Conservation (phyloP, 2,888 invertebrate species). For the Abrostola triplasia region DNA sequence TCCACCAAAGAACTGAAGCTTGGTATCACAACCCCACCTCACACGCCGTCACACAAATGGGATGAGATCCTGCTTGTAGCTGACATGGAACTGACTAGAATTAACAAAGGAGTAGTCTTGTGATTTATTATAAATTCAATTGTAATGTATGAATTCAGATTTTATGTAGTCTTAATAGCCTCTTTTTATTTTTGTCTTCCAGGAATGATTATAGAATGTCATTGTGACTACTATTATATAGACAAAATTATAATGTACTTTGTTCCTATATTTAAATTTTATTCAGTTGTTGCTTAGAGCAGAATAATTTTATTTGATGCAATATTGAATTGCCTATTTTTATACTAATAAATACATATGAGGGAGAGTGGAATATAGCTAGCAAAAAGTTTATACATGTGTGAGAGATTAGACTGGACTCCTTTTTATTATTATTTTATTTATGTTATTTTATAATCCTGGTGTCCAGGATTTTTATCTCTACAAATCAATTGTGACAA, state of each 20-base stretch:
- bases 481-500: slow-evolving; percentile 47
- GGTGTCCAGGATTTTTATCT: slow-evolving; percentile 32
- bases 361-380: slow-evolving; percentile 38
- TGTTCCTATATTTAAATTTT: slow-evolving; percentile 79
- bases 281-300: slow-evolving; percentile 75
- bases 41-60: slow-evolving; percentile 86
- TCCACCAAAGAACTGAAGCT: slow-evolving; percentile 75
- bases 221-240: slow-evolving; percentile 51
- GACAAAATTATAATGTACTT: slow-evolving; percentile 63
- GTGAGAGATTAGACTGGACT: slow-evolving; percentile 62
- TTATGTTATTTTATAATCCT: slow-evolving; percentile 40
- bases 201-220: slow-evolving; percentile 64
- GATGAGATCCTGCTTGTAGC: slow-evolving; percentile 88
- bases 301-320: slow-evolving; percentile 60
- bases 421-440: slow-evolving; percentile 50
- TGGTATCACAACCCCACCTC: slow-evolving; percentile 79
- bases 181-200: slow-evolving; percentile 78
- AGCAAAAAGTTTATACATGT: slow-evolving; percentile 34
- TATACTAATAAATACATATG: slow-evolving; percentile 35
- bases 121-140: slow-evolving; percentile 66
- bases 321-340: slow-evolving; percentile 41
- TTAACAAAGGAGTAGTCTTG: slow-evolving; percentile 83
- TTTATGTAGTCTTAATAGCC: slow-evolving; percentile 68
- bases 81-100: slow-evolving; percentile 88
- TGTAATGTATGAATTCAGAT: slow-evolving; percentile 62